Conservation (phyloP, 30 jellyfish, hydroid and myxozoan genomes). For the Chironex yamaguchii region DNA sequence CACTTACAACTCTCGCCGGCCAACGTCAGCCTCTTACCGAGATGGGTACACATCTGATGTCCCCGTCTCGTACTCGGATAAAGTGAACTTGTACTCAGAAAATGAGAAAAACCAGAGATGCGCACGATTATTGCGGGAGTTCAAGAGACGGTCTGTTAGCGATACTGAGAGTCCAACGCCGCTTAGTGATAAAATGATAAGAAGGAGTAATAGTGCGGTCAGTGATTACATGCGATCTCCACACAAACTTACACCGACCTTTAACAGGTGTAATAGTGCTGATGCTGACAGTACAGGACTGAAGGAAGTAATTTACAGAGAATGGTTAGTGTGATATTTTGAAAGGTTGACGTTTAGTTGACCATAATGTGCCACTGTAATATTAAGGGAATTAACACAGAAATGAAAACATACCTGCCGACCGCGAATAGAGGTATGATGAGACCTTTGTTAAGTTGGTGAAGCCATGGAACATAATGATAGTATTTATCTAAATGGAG, state of each 20-base stretch:
- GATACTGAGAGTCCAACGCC: constrained; percentile 40
- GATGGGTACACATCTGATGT: constrained; percentile 90
- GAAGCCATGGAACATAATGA: too few relatives aligned
- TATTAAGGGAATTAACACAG: too few relatives aligned
- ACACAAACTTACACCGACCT: constrained; percentile 70
- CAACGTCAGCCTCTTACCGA: constrained; percentile 39
- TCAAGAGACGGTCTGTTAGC: constrained; percentile 69
- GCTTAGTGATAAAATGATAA: constrained; percentile 61
- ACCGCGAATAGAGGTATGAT: too few relatives aligned
- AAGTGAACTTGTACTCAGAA: constrained; percentile 73
- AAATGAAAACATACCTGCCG: too few relatives aligned
- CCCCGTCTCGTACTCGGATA: constrained; percentile 61
- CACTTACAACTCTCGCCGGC: constrained; percentile 63
- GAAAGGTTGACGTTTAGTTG: too few relatives aligned
- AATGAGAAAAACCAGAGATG: constrained; percentile 95
- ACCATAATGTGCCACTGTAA: too few relatives aligned
- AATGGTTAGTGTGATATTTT: constrained; percentile 92
- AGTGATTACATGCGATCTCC: constrained; percentile 69
- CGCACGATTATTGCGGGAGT: constrained; percentile 87
- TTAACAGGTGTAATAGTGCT: constrained; percentile 78
- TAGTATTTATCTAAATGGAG: too few relatives aligned
- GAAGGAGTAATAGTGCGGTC: constrained; percentile 78
- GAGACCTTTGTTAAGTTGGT: too few relatives aligned
- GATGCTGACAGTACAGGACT: constrained; percentile 75
- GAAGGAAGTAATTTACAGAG: constrained; percentile 67